Evolutionary conservation across 1,140 invertebrate genomes (phyloP), one percentile per base, ranked within the genome.

Genomic region (Papilio xuthus): DNA sequence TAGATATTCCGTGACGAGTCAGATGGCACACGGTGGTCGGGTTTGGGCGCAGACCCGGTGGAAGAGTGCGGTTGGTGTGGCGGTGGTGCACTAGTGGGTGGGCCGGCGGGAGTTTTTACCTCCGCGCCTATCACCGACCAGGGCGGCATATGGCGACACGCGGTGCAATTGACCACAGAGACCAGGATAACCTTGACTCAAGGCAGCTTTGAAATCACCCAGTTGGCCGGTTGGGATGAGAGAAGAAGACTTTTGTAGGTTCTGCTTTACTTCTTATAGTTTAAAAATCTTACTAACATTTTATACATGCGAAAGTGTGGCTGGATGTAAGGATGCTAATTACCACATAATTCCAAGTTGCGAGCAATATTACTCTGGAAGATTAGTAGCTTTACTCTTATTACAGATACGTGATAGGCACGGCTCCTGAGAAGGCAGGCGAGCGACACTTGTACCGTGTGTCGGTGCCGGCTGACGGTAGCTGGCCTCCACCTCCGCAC

Each of bases 381-480:
- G 50, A 53, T 3, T 18, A 53, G 18, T 1, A 37, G 18, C n/a
- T 41, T 70, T 70, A 37, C 69, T n/a, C 32, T 37, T 15, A 9
- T 15, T 41, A 41, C 90, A 96, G 96, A 78, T 96, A 95, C 79
- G 89, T 94, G 83, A 95, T 97, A 81, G 96, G 96, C 23, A 97
- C 97, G n/a, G 96, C 95, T 2, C 95, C 96, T 83, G 95, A 95
- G 72, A 92, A 94, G 32, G 96, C 97, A 0, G 96, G 96, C 4
- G 95, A 97, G 84, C 91, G 97, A 18, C 97, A 98, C 88, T 89
- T 98, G 60, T 97, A 97, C 92, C 94, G 96, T 81, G 95, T 96
- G 81, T 88, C 81, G 67, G 90, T 95, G 18, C 94, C 92, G 44
- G 79, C 80, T 6, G 86, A 84, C 18, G 82, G 72, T 2, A 74